A percentile compares a stretch with the other conserved stretches of the same genome.
Conservation (phyloP, 2,888 invertebrate genomes). For the Eutolmus rufibarbis region DNA sequence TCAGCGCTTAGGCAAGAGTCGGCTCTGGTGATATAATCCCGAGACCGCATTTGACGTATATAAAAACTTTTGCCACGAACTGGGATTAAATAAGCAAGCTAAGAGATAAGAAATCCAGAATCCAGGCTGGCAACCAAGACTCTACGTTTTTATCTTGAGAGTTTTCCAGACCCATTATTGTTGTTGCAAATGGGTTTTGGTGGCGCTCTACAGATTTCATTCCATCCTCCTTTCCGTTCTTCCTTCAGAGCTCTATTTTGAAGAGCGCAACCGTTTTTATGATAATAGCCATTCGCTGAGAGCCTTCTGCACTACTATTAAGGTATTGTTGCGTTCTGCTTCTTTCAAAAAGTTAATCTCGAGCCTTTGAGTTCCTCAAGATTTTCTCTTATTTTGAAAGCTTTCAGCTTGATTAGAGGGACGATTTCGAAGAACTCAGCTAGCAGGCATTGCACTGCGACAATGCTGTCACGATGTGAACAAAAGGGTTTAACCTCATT, state of each 20-base stretch:
- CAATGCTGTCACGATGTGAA: background rate
- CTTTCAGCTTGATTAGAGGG: conserved; percentile 14
- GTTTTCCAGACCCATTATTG: background rate
- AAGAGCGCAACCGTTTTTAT: conserved; percentile 12
- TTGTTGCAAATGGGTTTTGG: background rate
- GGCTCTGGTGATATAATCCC: background rate
- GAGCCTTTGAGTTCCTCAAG: background rate
- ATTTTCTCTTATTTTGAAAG: background rate
- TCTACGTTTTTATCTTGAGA: conserved; percentile 1
- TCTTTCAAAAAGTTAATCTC: conserved; percentile 2
- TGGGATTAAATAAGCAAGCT: background rate
- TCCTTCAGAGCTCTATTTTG: background rate
- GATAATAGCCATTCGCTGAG: background rate
- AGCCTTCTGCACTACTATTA: background rate
- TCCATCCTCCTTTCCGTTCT: background rate
- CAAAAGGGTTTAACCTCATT: background rate
- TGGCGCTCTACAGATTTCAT: background rate
- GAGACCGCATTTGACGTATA: background rate
- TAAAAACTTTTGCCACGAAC: background rate
- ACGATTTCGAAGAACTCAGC: background rate
- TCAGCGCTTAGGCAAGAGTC: background rate
- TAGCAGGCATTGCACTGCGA: background rate
- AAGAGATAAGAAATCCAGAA: background rate
- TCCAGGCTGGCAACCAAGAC: background rate
- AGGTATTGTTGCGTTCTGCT: background rate